Base-by-base conservation (phyloP, 2,888 invertebrate genomes). In the Pristionchus exspectatus region DNA sequence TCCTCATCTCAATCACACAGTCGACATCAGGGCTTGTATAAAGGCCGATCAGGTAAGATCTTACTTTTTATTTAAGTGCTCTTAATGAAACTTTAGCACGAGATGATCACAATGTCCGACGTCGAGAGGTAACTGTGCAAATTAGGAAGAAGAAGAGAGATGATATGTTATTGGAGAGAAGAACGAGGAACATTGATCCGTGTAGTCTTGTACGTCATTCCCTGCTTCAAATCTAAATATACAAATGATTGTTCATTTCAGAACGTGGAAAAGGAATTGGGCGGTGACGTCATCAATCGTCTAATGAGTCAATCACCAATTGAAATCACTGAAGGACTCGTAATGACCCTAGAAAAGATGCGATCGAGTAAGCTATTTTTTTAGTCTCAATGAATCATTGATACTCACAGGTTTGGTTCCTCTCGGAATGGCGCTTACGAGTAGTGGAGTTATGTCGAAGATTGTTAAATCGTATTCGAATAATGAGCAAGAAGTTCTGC, bases 121-220 rank as follows among this genome's bases (percentile, higher is more conserved):
- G 87, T 38, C 50, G 59, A 72, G 30, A 87, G 30, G 56, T 87
- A 24, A 54, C 69, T 30, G 72, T 72, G 2, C 72, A 87, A 27
- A 69, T 87, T 72, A 38, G 87, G 14, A 87, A 87, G 87, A 87
- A 87, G 72, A 87, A 87, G 38, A 24, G 56, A 72, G 54, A 87
- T 72, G 87, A 87, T 14, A 50, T 54, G 72, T 16, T 87, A 16
- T 27, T 72, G 69, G 72, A 87, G 56, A 44, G 87, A 87, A 44
- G 87, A 18, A 30, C 72, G 14, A 30, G 54, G 21, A 30, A 69
- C 27, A 50, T 87, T 38, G 87, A 87, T 21, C 44, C 87, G 7
- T 87, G 72, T 54, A 87, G 30, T 72, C 72, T 72, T 7, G 87
- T 87, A 44, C 24, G 66, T 21, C 12, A 24, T 18, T 69, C 77